Percentiles rank a stretch among this genome's conserved stretches.
Evolutionary conservation across 2,888 invertebrate species (phyloP).

Genomic region (Eristalis pertinax): DNA sequence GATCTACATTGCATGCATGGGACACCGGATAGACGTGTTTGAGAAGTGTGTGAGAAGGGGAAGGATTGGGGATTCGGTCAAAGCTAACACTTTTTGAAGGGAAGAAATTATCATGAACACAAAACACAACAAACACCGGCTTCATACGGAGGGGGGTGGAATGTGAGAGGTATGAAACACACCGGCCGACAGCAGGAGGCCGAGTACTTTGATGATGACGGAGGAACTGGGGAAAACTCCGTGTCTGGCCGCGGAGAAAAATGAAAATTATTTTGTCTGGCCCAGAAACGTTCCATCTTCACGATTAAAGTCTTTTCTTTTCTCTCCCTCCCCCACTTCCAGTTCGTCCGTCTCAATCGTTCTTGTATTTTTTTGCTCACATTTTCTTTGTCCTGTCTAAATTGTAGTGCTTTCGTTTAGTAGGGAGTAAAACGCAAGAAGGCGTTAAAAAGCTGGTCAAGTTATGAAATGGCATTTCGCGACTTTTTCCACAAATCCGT

Average conservation of each 20-base stretch:
- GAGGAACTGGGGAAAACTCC: conserved; percentile 69
- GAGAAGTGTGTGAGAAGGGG: not conserved
- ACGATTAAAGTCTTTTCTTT: conserved; percentile 63
- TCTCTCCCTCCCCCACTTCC: not conserved
- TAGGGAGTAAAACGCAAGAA: conserved; percentile 40
- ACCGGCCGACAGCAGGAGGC: not conserved
- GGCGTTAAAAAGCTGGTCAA: conserved; percentile 72
- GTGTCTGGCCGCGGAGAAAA: conserved; percentile 61
- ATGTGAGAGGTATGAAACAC: not conserved
- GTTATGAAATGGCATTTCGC: conserved; percentile 69
- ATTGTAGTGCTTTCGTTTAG: conserved; percentile 71
- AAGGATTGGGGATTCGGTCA: conserved; percentile 14
- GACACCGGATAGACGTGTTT: not conserved
- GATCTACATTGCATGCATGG: conserved; percentile 33
- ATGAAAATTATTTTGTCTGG: conserved; percentile 69
- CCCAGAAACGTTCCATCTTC: conserved; percentile 73
- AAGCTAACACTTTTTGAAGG: conserved; percentile 34
- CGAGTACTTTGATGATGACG: conserved; percentile 64
- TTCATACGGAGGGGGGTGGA: too few relatives aligned
- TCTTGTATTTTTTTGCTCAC: conserved; percentile 52
- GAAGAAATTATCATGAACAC: conserved; percentile 51
- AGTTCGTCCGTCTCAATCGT: conserved; percentile 33
- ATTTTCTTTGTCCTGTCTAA: conserved; percentile 68
- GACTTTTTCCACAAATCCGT: conserved; percentile 57
- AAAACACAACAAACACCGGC: conserved; percentile 26